These are phyloP conservation scores for Drosophila busckii DNA, from an alignment of 1,140 invertebrate species.

Conservation along the genomic window DNA sequence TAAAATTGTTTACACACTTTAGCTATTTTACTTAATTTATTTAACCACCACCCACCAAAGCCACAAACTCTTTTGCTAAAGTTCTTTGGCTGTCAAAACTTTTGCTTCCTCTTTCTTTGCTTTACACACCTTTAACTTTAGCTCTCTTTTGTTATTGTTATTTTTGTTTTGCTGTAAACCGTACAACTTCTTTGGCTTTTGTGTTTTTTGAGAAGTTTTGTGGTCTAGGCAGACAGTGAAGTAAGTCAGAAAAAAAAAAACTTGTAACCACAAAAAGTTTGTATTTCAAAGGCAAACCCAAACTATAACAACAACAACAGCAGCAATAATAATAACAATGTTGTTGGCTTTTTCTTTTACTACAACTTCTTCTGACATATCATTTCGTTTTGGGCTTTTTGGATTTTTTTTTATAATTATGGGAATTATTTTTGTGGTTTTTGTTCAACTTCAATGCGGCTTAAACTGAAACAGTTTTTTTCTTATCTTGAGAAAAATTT, in stretches of 20 bases:
- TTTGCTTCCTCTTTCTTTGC: too few relatives aligned
- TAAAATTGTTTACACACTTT: too few relatives aligned
- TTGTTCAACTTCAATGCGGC: too few relatives aligned
- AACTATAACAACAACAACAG: too few relatives aligned
- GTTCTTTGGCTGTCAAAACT: too few relatives aligned
- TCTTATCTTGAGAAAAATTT: conserved; percentile 14
- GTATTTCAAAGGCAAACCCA: conserved; percentile 66
- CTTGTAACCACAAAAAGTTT: conserved; percentile 72
- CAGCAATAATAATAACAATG: too few relatives aligned
- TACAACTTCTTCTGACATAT: conserved; percentile 52
- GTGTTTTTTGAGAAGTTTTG: conserved; percentile 44
- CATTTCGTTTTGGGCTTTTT: conserved; percentile 43
- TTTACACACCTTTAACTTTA: too few relatives aligned
- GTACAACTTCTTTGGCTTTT: conserved; percentile 53
- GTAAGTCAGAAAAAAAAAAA: too few relatives aligned
- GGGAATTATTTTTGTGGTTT: conserved; percentile 74
- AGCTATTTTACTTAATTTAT: too few relatives aligned
- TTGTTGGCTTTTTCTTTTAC: conserved; percentile 5
- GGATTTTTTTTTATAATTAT: conserved; percentile 70
- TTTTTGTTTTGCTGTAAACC: conserved; percentile 52
- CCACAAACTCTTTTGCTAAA: too few relatives aligned
- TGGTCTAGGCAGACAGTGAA: too few relatives aligned
- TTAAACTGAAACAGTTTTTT: conserved; percentile 45
- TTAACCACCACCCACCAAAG: too few relatives aligned
- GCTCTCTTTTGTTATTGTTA: conserved; percentile 4